A percentile compares a stretch with the other conserved stretches of the same genome.
phyloP scores from a whole-genome alignment of 2,888 invertebrate species.

The Timandra comae region DNA sequence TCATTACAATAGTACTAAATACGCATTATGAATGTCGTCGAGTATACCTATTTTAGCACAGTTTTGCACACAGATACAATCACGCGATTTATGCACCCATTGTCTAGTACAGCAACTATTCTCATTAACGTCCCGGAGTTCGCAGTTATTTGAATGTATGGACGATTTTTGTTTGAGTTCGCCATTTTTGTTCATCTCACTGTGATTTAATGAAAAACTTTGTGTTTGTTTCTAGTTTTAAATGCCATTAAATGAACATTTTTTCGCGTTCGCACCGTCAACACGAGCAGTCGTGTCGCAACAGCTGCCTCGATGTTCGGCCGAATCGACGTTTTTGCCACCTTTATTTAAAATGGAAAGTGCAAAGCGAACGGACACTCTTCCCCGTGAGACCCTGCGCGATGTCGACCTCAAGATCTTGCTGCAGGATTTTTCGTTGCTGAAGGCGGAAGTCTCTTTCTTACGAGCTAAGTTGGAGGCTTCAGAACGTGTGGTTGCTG shows the following conservation, averaged over 20 bases:
- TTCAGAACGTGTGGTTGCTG: too few species aligned
- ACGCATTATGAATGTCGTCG: constrained; percentile 53
- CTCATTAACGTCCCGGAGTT: constrained; percentile 53
- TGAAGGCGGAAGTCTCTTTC: too few species aligned
- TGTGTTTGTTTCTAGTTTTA: constrained; percentile 5
- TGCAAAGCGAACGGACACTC: too few species aligned
- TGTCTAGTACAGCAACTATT: constrained; percentile 48
- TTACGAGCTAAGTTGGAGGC: too few species aligned
- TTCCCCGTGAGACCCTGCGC: too few species aligned
- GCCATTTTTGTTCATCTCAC: constrained; percentile 20
- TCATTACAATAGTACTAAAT: constrained; percentile 57
- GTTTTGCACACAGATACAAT: constrained; percentile 54
- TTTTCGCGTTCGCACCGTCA: too few species aligned
- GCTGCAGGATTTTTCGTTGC: too few species aligned
- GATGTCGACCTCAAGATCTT: too few species aligned
- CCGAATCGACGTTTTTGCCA: too few species aligned
- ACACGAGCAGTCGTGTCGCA: too few species aligned
- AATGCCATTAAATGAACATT: background rate
- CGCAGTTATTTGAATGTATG: constrained; percentile 33
- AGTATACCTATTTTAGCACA: constrained; percentile 48
- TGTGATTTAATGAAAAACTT: constrained; percentile 2
- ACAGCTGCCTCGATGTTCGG: too few species aligned
- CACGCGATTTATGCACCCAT: constrained; percentile 62
- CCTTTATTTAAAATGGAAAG: too few species aligned
- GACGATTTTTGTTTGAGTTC: constrained; percentile 32